phyloP scores from a whole-genome alignment of 2,888 invertebrate species.

The Spilosoma lubricipeda region DNA sequence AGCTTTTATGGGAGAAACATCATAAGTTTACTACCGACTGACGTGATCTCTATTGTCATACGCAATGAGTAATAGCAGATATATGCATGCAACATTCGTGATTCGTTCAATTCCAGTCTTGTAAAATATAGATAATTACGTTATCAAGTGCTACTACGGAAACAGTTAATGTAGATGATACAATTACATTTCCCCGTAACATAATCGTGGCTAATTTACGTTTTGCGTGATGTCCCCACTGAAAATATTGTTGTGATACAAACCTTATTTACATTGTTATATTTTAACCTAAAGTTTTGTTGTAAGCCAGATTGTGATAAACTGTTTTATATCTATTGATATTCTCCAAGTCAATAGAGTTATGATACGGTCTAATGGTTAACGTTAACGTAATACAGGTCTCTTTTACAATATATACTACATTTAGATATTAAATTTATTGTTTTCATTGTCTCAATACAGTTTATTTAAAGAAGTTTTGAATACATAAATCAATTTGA shows the following conservation, averaged over 20 bases:
- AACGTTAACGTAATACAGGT: too few species aligned
- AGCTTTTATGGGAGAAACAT: slow-evolving; percentile 17
- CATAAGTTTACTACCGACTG: slow-evolving; percentile 31
- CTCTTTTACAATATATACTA: too few species aligned
- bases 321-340: slow-evolving; percentile 5
- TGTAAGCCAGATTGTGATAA: slow-evolving; percentile 31
- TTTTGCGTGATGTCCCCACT: slow-evolving; percentile 52
- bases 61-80: slow-evolving; percentile 42
- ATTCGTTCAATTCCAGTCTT: slow-evolving; percentile 34
- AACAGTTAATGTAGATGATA: slow-evolving; percentile 46
- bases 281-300: slow-evolving; percentile 39
- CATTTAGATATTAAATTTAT: too few species aligned
- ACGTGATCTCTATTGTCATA: slow-evolving; percentile 46
- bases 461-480: background rate
- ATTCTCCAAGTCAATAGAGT: slow-evolving; percentile 23
- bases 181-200: slow-evolving; percentile 45
- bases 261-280: slow-evolving; percentile 46
- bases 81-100: slow-evolving; percentile 43
- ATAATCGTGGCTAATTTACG: slow-evolving; percentile 53
- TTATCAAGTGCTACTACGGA: slow-evolving; percentile 34
- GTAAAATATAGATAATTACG: slow-evolving; percentile 31
- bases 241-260: slow-evolving; percentile 43
- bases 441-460: background rate
- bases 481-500: background rate
- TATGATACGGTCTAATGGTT: slow-evolving; percentile 1